Base-by-base conservation (phyloP, 2,797 vertebrate genomes). In the Lithobates pipiens region DNA sequence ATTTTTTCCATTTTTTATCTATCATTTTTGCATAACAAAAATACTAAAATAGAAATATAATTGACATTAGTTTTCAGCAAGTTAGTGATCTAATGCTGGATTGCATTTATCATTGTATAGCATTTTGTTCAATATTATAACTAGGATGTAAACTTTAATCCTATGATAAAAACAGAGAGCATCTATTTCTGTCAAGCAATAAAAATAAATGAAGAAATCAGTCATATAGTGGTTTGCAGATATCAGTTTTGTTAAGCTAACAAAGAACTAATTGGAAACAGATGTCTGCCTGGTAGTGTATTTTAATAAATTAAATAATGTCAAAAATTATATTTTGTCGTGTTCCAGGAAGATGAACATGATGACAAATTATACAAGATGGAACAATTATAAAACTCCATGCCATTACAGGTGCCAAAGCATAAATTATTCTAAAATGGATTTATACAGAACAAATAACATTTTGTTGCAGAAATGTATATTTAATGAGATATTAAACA, bases 251-350 rank as follows among this genome's bases (percentile, higher is more conserved):
- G 36, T 85, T 85, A 65, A 61, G 76, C 82, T 76, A 77, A 76
- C 80, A 79, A 25, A 50, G 27, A 79, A 85, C 76, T 85, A 85
- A 85, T 85, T 85, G 36, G 70, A 85, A 85, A 85, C 83, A 85
- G 83, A 85, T 85, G 83, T 80, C 39, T 61, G 69, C 70, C 68
- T n/a, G 42, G 77, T 74, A 74, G 36, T 67, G 27, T 85, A 39
- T 80, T 85, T 73, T 85, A 73, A 85, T 79, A 72, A 63, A 73
- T 34, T 78, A 46, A 78, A 78, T 76, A 57, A 84, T 32, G 46
- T 77, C 32, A 73, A 77, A 69, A 83, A 71, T 63, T 78, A 29
- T 63, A 36, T 78, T 73, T 84, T 76, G 63, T 39, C 50, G 74
- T 83, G 5, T 83, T 74, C 57, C 65, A 44, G 54, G n/a, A 84